Conservation (phyloP, 1,140 invertebrate species). For the Trialeurodes vaporariorum region DNA sequence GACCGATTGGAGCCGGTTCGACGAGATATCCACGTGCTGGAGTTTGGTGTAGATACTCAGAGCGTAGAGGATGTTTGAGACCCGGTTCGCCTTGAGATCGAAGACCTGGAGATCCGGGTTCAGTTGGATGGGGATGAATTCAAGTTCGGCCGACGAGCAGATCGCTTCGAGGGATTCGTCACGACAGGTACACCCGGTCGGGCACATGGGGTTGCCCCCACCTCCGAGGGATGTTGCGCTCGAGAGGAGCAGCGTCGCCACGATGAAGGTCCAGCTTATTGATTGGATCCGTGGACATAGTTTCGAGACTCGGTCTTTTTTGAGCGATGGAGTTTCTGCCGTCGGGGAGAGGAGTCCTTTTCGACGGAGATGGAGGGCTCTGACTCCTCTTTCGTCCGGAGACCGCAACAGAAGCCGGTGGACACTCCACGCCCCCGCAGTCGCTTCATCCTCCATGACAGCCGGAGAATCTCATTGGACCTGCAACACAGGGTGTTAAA, state of each 20-base stretch:
- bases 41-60: slow-evolving; percentile 68
- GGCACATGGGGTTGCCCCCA: slow-evolving; percentile 48
- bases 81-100: slow-evolving; percentile 60
- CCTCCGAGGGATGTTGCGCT: slow-evolving; percentile 32
- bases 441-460: not conserved
- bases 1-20: slow-evolving; percentile 62
- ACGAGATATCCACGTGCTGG: slow-evolving; percentile 61
- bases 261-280: too few relatives aligned
- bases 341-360: too few relatives aligned
- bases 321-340: too few relatives aligned
- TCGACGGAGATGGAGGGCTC: too few relatives aligned
- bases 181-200: slow-evolving; percentile 65
- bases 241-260: slow-evolving; percentile 30
- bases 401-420: too few relatives aligned
- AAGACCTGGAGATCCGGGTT: slow-evolving; percentile 69
- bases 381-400: too few relatives aligned
- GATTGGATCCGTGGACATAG: too few relatives aligned
- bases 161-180: slow-evolving; percentile 57
- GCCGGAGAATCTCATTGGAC: not conserved
- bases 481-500: not conserved
- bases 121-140: slow-evolving; percentile 74
- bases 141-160: slow-evolving; percentile 60
- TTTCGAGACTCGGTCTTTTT: too few relatives aligned
- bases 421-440: not conserved
- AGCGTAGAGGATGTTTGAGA: slow-evolving; percentile 54